Percentiles rank a stretch among this genome's conserved stretches.
phyloP scores from a whole-genome alignment of 2,797 vertebrate genomes.

The Catamblyrhynchus diadema region DNA sequence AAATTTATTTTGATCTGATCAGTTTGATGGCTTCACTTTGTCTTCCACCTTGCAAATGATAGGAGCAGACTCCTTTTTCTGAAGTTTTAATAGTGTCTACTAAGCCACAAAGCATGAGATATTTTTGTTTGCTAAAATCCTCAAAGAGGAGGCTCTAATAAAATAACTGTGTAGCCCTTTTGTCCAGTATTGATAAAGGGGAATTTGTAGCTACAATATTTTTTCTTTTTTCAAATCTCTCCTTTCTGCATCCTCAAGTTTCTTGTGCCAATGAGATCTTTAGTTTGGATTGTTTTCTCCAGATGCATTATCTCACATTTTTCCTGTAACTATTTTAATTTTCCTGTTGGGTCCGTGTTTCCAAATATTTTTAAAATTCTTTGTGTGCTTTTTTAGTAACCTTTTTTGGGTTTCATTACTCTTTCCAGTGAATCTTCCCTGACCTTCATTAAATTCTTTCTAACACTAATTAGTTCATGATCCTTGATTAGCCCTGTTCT shows the following conservation, averaged over 20 bases:
- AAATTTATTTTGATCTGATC: not conserved
- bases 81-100: not conserved
- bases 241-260: not conserved
- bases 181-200: not conserved
- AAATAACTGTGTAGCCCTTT: not conserved
- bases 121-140: not conserved
- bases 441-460: not conserved
- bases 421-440: not conserved
- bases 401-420: not conserved
- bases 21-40: not conserved
- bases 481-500: not conserved
- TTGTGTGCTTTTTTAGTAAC: not conserved
- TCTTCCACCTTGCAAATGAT: not conserved
- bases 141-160: not conserved
- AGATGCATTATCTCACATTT: not conserved
- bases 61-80: not conserved
- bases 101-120: not conserved
- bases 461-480: not conserved
- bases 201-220: not conserved
- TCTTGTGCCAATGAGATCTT: not conserved
- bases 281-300: not conserved
- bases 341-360: not conserved
- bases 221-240: not conserved
- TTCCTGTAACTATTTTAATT: not conserved
- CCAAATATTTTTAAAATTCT: not conserved